A percentile compares a stretch with the other conserved stretches of the same genome.
These are phyloP conservation scores for Chrysina gloriosa DNA, from an alignment of 2,888 invertebrate species.

Conservation along the genomic window DNA sequence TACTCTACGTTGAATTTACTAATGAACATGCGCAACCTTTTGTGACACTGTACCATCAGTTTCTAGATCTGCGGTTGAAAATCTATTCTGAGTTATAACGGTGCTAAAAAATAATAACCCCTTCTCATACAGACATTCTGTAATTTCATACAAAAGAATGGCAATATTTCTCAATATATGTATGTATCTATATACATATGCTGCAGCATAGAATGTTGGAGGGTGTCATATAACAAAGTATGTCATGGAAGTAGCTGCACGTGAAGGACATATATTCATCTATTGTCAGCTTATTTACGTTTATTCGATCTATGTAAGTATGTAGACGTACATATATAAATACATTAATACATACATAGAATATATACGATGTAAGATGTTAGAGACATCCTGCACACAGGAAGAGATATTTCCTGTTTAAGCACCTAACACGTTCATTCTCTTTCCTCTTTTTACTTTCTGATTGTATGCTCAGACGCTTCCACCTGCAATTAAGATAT, in stretches of 20 bases:
- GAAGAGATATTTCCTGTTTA: conserved; percentile 26
- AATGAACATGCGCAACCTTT: no score
- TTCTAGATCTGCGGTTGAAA: no score
- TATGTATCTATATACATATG: neutral
- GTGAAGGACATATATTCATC: neutral
- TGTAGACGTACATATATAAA: neutral
- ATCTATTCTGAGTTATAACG: no score
- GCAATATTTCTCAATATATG: neutral
- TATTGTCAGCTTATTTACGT: conserved; percentile 11
- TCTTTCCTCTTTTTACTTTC: neutral
- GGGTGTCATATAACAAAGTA: neutral
- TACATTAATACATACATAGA: no score
- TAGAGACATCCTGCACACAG: conserved; percentile 21
- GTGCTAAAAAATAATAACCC: neutral
- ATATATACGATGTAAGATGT: neutral
- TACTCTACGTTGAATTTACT: no score
- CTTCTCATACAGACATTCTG: neutral
- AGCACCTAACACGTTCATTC: conserved; percentile 3
- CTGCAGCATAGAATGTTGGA: no score
- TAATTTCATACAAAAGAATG: neutral
- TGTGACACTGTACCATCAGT: no score
- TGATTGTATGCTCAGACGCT: conserved; percentile 2
- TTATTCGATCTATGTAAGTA: neutral
- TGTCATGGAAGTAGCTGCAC: neutral
- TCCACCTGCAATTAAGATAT: conserved; percentile 15